Evolutionary conservation across 2,888 invertebrate species (phyloP).

Genomic region (Calephelis perditalis): DNA sequence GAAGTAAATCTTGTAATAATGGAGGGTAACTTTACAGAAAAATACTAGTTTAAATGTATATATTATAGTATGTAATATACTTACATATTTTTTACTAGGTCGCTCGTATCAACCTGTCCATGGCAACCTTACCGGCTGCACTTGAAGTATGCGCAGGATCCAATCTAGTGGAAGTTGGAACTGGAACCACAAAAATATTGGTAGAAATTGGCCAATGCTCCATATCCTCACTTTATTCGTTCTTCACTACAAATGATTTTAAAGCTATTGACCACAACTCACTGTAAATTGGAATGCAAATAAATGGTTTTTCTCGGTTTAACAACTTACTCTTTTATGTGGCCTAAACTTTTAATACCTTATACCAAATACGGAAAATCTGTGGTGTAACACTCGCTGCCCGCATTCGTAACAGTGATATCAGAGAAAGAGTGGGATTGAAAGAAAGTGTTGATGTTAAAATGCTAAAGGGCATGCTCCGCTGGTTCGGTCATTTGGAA

Average conservation of each 20-base stretch:
- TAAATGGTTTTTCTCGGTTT: not conserved
- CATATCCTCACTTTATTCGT: conserved; percentile 41
- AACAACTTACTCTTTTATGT: too few relatives aligned
- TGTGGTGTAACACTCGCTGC: too few relatives aligned
- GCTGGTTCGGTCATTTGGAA: too few relatives aligned
- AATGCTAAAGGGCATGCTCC: too few relatives aligned
- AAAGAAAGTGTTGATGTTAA: too few relatives aligned
- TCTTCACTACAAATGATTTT: conserved; percentile 35
- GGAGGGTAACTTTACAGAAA: too few relatives aligned
- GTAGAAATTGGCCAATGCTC: conserved; percentile 57
- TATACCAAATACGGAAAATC: too few relatives aligned
- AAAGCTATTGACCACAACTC: not conserved
- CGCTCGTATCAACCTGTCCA: conserved; percentile 50
- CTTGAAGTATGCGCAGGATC: conserved; percentile 58
- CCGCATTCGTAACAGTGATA: too few relatives aligned
- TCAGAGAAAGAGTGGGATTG: too few relatives aligned
- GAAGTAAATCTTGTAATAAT: too few relatives aligned
- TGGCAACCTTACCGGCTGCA: conserved; percentile 51
- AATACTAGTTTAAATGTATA: too few relatives aligned
- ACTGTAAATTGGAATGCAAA: not conserved
- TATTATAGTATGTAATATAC: not conserved
- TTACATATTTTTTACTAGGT: conserved; percentile 43
- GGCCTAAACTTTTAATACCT: too few relatives aligned
- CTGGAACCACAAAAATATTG: conserved; percentile 51
- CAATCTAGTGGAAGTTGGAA: conserved; percentile 49